Base-by-base conservation (phyloP, 2,888 invertebrate genomes). In the Ischnura elegans region DNA sequence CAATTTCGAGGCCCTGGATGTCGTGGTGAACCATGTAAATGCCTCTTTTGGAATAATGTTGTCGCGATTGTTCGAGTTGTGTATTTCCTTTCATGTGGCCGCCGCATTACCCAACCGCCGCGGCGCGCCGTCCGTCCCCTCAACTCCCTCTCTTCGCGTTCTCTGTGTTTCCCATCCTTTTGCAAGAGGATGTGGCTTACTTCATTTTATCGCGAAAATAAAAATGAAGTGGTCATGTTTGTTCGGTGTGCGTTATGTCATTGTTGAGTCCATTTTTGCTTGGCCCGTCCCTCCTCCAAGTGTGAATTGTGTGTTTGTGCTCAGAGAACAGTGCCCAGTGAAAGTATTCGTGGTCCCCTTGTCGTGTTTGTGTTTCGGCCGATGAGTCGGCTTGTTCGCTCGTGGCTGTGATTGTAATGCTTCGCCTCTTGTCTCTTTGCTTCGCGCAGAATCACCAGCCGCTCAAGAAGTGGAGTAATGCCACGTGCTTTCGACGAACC, bases 391-490 rank as follows among this genome's bases (percentile, higher is more conserved):
- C 25, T 25, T n/a, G 6, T 86, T 45, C 4, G 36, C 47, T 61
- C 21, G 76, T 93, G 76, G 87, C 87, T 66, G 87, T 93, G 87
- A 76, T 87, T 43, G 93, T 43, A 61, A 87, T 61, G n/a, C 47
- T 10, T 45, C 29, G 87, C n/a, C 21, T 42, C 93, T 90, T 93
- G 46, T 94, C 46, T 94, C 76, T 94, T 46, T 93, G n/a, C 93
- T 42, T 94, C 76, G 93, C 66, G 55, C 93, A 94, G 94, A 94
- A 45, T 86, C 87, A 87, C 43, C 94, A 87, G 87, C 93, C 93
- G 5, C 85, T 94, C 25, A 93, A 94, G 51, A 94, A 93, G 93
- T 94, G 93, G 93, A 85, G 76, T 76, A 87, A 87, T 42, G 87
- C 93, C 51, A 55, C 93, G 29, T 46, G 87, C 46, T 93, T 93